Evolutionary conservation across 23 tunicate genomes (phyloP).

Genomic region (Corella eumyota): DNA sequence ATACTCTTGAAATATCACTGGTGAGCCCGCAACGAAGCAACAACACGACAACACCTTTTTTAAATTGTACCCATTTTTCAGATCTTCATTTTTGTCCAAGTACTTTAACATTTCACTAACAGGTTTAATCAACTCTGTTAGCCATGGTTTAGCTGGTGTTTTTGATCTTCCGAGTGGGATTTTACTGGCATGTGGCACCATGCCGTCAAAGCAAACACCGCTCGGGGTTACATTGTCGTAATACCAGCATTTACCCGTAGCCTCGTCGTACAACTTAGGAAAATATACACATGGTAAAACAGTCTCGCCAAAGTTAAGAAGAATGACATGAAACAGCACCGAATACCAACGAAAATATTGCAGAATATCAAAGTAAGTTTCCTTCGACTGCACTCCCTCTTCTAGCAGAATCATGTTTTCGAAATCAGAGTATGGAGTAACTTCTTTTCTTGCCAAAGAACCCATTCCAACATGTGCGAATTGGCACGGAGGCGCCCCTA

Average conservation of each 20-base stretch:
- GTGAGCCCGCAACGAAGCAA: slow-evolving; percentile 23
- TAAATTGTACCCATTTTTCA: slow-evolving; percentile 20
- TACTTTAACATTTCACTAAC: slow-evolving; percentile 32
- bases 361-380: slow-evolving; percentile 4
- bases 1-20: slow-evolving; percentile 3
- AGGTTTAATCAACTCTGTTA: slow-evolving; percentile 37
- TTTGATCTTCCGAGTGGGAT: slow-evolving; percentile 35
- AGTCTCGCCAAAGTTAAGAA: slow-evolving; percentile 21
- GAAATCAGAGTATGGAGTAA: slow-evolving; percentile 34
- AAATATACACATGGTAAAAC: slow-evolving; percentile 3
- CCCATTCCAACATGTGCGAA: slow-evolving; percentile 33
- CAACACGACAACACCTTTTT: slow-evolving; percentile 16
- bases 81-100: slow-evolving; percentile 3
- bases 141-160: slow-evolving; percentile 9
- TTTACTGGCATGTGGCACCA: slow-evolving; percentile 33
- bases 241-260: slow-evolving; percentile 16
- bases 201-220: slow-evolving; percentile 40
- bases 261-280: slow-evolving; percentile 11
- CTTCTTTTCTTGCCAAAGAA: slow-evolving; percentile 29
- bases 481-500: slow-evolving; percentile 49
- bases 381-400: slow-evolving; percentile 17
- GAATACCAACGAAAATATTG: slow-evolving; percentile 55
- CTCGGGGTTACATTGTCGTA: slow-evolving; percentile 21
- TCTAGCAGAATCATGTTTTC: slow-evolving; percentile 23
- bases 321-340: slow-evolving; percentile 24